Evolutionary conservation across 2,888 invertebrate species (phyloP), one percentile per base, ranked within the genome.

Genomic region (Polyommatus icarus): DNA sequence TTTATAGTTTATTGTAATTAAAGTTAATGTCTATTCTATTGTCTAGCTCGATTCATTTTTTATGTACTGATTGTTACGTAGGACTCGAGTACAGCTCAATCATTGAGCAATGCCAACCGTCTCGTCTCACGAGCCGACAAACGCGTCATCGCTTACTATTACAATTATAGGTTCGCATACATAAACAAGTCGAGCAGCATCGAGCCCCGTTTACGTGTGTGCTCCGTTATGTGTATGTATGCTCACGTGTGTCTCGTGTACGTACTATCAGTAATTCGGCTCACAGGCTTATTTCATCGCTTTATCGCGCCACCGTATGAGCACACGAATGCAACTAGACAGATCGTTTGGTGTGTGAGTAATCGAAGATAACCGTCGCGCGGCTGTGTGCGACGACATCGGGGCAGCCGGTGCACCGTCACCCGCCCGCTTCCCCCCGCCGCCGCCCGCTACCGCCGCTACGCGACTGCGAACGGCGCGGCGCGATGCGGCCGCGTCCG

Each of bases 101-200:
- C 93, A 93, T 92, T 93, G 93, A 93, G 91, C 92, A 92, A 92
- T 92, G 91, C 92, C 91, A 92, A 93, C 91, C 88, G 92, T 92
- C 92, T 92, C 92, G 92, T 91, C 91, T 92, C 91, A 89, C 90
- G 88, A 92, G 91, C 91, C 91, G 92, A 92, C 91, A 90, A 91
- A 84, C 93, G 92, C 93, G 93, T 93, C 93, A 93, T 92, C 91
- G 89, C 87, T 90, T 88, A 90, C 91, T 91, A 90, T 90, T 87
- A 92, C 90, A 91, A 90, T 91, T 92, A 91, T 91, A 92, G 89
- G 91, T 92, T 86, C 88, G 89, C 89, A 91, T 91, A 90, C 88
- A 91, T 89, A 90, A 87, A 86, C 83, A 82, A 87, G 87, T 86
- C 90, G 88, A 90, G 90, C 89, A 90, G 91, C 89, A 90, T 91